phyloP scores from a whole-genome alignment of 2,113 vertebrate genomes.

The Sialia sialis region DNA sequence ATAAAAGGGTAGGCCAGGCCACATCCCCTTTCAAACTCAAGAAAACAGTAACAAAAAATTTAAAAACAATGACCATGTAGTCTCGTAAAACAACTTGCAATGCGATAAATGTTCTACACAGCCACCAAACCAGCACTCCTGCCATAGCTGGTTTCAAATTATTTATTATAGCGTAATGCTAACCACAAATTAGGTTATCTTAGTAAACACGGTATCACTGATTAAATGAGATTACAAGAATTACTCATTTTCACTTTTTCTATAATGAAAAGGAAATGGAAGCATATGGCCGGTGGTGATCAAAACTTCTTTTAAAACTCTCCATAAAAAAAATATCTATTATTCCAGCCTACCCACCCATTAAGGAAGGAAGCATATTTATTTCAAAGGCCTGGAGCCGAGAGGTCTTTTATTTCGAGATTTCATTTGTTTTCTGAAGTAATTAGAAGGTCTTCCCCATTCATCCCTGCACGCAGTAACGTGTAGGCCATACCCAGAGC shows the following conservation, averaged over 20 bases:
- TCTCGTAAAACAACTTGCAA: not conserved
- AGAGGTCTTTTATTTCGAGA: conserved; percentile 44
- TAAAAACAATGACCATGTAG: not conserved
- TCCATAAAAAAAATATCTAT: conserved; percentile 1
- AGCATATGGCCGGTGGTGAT: not conserved
- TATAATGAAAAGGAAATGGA: not conserved
- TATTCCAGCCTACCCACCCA: conserved; percentile 31
- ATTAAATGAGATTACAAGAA: conserved; percentile 14
- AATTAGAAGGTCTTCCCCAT: conserved; percentile 60
- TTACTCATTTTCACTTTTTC: conserved; percentile 25
- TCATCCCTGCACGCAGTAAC: conserved; percentile 8
- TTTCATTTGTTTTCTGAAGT: conserved; percentile 58
- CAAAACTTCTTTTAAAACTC: conserved; percentile 42
- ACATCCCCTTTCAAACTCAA: conserved; percentile 54
- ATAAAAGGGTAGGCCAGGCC: conserved; percentile 48
- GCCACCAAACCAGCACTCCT: not conserved
- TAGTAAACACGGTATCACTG: not conserved
- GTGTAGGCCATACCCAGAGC: conserved; percentile 39
- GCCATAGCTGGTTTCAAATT: not conserved
- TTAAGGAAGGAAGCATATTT: conserved; percentile 13
- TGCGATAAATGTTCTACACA: not conserved
- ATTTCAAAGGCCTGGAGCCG: conserved; percentile 37
- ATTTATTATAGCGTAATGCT: not conserved
- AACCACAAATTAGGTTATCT: conserved; percentile 18
- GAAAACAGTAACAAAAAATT: conserved; percentile 5